These are phyloP conservation scores for Xanthostigma xanthostigma DNA, from an alignment of 2,888 invertebrate species.

Conservation along the genomic window DNA sequence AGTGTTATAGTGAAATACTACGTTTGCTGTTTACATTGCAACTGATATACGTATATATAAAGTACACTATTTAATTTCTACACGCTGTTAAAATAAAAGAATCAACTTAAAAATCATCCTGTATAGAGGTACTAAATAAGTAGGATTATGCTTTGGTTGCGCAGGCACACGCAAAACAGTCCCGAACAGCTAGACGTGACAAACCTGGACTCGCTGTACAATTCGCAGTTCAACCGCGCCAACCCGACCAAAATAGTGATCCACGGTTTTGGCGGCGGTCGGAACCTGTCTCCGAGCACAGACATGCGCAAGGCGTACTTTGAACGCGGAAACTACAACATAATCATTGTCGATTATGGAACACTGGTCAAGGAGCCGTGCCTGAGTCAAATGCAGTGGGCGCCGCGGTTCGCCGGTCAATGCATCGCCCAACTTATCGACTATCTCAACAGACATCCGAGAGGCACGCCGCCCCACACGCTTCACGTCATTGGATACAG, in stretches of 20 bases:
- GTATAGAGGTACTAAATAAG: no score
- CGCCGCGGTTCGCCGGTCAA: slow-evolving; percentile 44
- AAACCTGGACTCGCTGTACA: slow-evolving; percentile 51
- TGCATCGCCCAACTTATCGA: slow-evolving; percentile 71
- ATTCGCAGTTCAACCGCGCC: slow-evolving; percentile 60
- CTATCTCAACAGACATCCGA: slow-evolving; percentile 63
- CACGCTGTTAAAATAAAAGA: no score
- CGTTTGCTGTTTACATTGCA: no score
- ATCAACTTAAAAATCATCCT: no score
- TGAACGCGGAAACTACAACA: slow-evolving; percentile 63
- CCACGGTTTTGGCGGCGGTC: slow-evolving; percentile 80
- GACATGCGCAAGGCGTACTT: slow-evolving; percentile 76
- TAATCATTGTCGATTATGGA: slow-evolving; percentile 76
- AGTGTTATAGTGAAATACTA: no score
- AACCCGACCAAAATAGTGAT: slow-evolving; percentile 78
- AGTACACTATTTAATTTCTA: no score
- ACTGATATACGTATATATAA: no score
- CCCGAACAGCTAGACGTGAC: slow-evolving; percentile 59
- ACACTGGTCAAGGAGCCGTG: slow-evolving; percentile 69
- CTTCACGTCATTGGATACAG: slow-evolving; percentile 76
- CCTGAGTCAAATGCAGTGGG: slow-evolving; percentile 59
- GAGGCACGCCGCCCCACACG: slow-evolving; percentile 56
- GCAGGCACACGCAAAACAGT: slow-evolving; percentile 55
- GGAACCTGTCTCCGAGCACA: slow-evolving; percentile 68
- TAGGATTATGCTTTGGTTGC: slow-evolving; percentile 15